Conservation (phyloP, 2,888 invertebrate genomes). For the Acronicta leporina region DNA sequence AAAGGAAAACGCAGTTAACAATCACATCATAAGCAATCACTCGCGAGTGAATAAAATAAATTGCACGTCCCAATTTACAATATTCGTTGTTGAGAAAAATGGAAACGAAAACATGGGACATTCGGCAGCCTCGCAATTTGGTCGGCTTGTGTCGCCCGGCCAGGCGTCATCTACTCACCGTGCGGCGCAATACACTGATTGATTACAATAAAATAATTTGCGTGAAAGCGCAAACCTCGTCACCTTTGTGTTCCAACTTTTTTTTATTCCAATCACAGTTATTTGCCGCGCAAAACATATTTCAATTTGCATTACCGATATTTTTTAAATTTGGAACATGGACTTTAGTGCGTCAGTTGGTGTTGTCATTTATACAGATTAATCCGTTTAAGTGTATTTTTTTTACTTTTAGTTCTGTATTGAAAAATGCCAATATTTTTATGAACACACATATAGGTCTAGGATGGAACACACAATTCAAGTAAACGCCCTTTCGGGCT, state of each 20-base stretch:
- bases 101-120: conserved; percentile 75
- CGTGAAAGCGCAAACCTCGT: conserved; percentile 69
- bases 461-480: no score
- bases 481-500: no score
- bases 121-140: conserved; percentile 78
- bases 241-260: conserved; percentile 51
- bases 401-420: no score
- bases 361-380: conserved; percentile 8
- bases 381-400: no score
- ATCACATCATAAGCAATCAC: conserved; percentile 84
- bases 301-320: conserved; percentile 35
- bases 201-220: conserved; percentile 78
- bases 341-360: conserved; percentile 5
- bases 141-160: conserved; percentile 69
- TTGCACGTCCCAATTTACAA: conserved; percentile 80
- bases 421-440: no score
- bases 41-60: conserved; percentile 81
- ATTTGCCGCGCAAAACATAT: conserved; percentile 40
- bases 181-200: conserved; percentile 69
- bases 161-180: conserved; percentile 45
- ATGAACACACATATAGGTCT: no score
- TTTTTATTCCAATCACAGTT: conserved; percentile 52
- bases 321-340: conserved; percentile 31
- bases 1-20: conserved; percentile 76
- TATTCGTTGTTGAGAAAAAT: conserved; percentile 78